These are phyloP conservation scores for Oscheius sp. DNA, from an alignment of 2,888 invertebrate species.

Conservation along the genomic window DNA sequence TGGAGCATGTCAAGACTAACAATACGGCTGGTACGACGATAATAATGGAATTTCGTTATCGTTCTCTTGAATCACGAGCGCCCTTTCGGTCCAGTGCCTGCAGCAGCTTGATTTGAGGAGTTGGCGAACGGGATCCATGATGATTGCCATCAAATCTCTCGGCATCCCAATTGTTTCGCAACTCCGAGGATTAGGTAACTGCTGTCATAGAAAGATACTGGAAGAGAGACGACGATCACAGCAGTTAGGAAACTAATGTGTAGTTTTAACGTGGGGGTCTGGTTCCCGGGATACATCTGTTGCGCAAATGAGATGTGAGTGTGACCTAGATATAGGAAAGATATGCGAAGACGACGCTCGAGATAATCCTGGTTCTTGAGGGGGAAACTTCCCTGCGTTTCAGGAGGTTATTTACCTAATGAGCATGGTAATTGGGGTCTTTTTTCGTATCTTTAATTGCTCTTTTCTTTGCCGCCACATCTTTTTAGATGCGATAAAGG, in stretches of 20 bases:
- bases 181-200: no score
- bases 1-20: neutral
- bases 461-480: neutral
- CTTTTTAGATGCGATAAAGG: neutral
- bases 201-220: no score
- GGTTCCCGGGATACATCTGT: conserved; percentile 25
- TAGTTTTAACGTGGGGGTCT: neutral
- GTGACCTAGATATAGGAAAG: conserved; percentile 32
- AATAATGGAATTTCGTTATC: neutral
- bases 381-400: neutral
- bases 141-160: no score
- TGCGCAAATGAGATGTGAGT: conserved; percentile 33
- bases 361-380: neutral
- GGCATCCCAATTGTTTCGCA: no score
- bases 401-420: neutral
- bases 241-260: no score
- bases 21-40: neutral
- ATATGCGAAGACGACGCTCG: conserved; percentile 6
- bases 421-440: neutral
- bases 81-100: neutral
- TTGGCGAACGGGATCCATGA: no score
- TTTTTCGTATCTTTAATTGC: neutral
- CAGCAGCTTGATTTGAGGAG: neutral
- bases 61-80: neutral
- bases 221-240: no score